Base-by-base conservation (phyloP, 2,888 invertebrate genomes). In the Gasteruption jaculator region DNA sequence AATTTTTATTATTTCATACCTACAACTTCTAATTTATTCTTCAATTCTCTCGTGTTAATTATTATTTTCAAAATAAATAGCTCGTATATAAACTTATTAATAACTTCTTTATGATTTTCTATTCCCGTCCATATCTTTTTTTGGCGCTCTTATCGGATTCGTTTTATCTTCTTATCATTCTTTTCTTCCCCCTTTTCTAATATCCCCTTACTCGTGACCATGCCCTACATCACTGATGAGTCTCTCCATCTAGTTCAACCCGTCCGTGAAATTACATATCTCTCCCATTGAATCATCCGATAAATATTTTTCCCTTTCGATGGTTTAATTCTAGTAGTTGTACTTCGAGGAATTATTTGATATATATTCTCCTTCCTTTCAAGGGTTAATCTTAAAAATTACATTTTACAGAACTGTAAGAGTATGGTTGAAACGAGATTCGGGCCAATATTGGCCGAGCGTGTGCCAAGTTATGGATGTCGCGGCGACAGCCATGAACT, bases 381-480 rank as follows among this genome's bases (percentile, higher is more conserved):
- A 12, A 20, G 10, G 24, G 35, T 34, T 31, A 31, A n/a, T n/a
- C n/a, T n/a, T n/a, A 8, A 14, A 5, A 18, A 22, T 30, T 22
- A 48, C 41, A 14, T 38, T 41, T 70, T 73, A 3, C 64, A 96
- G 96, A 73, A 94, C 94, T 47, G 85, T 99, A 24, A 79, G 96
- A 70, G 91, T 99, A 52, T 97, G 96, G 93, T 72, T 97, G 57
- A 95, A 94, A 71, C 79, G 97, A 49, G 97, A 97, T 71, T 93
- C 93, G 1, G 97, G 96, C 3, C 95, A 96, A 65, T 99, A 94
- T 71, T 99, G 97, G 97, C 97, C 97, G 0, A 94, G 93, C 62
- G 92, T 99, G 61, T 96, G 96, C 65, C 93, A 94, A 66, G 89
- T 86, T 61, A 89, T 94, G 86, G 87, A 91, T 5, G 91, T 91